phyloP scores from a whole-genome alignment of 2,888 invertebrate species.

The Agrochola lota region DNA sequence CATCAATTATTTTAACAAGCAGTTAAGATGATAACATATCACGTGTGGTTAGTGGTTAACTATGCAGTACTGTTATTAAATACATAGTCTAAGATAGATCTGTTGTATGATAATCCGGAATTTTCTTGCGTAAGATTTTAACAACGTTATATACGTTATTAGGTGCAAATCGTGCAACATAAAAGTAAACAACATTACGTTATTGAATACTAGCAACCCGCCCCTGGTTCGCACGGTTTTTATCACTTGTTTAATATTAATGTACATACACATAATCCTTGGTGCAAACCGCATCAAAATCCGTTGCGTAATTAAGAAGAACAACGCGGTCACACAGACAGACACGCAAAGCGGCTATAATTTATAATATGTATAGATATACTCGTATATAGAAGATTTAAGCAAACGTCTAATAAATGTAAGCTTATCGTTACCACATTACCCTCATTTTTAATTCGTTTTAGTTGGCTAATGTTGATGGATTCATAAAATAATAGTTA shows the following conservation, averaged over 20 bases:
- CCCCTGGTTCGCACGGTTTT: no score
- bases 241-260: neutral
- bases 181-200: neutral
- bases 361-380: no score
- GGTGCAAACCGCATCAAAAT: neutral
- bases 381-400: neutral
- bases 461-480: constrained; percentile 16
- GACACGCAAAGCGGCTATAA: neutral
- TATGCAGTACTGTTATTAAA: constrained; percentile 51
- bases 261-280: neutral
- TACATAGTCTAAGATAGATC: constrained; percentile 48
- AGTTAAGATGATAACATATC: constrained; percentile 51
- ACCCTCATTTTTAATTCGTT: constrained; percentile 17
- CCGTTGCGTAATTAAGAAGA: neutral
- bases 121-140: constrained; percentile 44
- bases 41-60: constrained; percentile 33
- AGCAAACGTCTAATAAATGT: constrained; percentile 1
- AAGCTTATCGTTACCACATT: neutral
- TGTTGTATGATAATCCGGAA: constrained; percentile 31
- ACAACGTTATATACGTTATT: neutral
- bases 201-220: neutral
- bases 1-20: constrained; percentile 61
- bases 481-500: constrained; percentile 14
- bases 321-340: neutral
- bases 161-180: no score